A percentile compares a stretch with the other conserved stretches of the same genome.
These are phyloP conservation scores for Theretra japonica DNA, from an alignment of 2,888 invertebrate genomes.

Conservation along the genomic window DNA sequence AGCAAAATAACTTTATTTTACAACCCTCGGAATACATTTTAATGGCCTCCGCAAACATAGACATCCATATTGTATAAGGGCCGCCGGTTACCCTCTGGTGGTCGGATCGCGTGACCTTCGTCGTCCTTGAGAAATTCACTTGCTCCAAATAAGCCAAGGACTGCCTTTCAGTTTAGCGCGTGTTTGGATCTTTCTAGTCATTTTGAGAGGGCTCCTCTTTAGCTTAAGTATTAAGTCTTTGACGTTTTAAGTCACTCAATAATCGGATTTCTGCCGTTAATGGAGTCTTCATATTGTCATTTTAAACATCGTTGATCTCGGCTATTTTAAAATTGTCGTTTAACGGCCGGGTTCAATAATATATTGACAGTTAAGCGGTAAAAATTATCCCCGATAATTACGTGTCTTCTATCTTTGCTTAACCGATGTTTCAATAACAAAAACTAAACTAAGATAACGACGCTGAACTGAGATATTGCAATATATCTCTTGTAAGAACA, in stretches of 20 bases:
- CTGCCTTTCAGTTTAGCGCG: slow-evolving; percentile 5
- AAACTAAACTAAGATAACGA: no score
- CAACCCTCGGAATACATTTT: slow-evolving; percentile 10
- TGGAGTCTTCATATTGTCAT: background rate
- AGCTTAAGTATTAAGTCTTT: background rate
- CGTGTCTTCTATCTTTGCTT: no score
- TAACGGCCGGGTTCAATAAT: no score
- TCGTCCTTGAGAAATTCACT: slow-evolving; percentile 21
- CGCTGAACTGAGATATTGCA: no score
- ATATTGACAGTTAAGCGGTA: no score
- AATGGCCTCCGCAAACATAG: slow-evolving; percentile 3
- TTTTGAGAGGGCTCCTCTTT: slow-evolving; percentile 5
- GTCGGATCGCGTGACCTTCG: slow-evolving; percentile 18
- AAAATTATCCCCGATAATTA: no score
- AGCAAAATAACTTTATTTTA: slow-evolving; percentile 3
- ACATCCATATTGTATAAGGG: slow-evolving; percentile 18
- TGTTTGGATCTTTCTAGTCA: background rate
- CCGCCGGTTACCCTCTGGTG: slow-evolving; percentile 18
- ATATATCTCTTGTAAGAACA: no score
- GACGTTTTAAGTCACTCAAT: background rate
- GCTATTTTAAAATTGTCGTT: background rate
- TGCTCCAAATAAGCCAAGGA: slow-evolving; percentile 9
- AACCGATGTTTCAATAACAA: no score
- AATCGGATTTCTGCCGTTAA: background rate
- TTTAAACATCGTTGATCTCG: background rate